These are phyloP conservation scores for Beris morrisii DNA, from an alignment of 2,888 invertebrate genomes.

Conservation along the genomic window DNA sequence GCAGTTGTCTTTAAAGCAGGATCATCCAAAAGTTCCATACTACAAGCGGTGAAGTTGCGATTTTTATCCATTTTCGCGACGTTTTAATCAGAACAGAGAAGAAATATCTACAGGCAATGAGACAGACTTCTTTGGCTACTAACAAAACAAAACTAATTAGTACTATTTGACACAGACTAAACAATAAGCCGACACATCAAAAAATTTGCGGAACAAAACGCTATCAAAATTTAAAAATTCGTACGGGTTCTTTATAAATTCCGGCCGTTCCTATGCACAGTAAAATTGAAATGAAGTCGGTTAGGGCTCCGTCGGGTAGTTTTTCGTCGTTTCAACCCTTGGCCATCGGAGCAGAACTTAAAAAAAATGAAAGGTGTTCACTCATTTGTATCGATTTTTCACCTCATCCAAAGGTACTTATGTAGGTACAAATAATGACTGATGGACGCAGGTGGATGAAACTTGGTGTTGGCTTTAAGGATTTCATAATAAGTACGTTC, in stretches of 20 bases:
- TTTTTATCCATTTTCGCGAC: constrained; percentile 8
- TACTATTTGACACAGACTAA: constrained; percentile 21
- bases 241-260: constrained; percentile 4
- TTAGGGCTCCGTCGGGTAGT: neutral
- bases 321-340: neutral
- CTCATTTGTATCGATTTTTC: constrained; percentile 21
- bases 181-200: constrained; percentile 16
- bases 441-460: too few relatives aligned
- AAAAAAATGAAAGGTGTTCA: constrained; percentile 7
- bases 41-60: constrained; percentile 21
- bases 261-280: neutral
- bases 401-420: too few relatives aligned
- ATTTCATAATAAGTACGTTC: too few relatives aligned
- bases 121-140: too few relatives aligned
- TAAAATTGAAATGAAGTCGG: constrained; percentile 1
- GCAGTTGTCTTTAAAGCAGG: constrained; percentile 43
- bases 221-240: constrained; percentile 5
- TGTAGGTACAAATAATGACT: too few relatives aligned
- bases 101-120: too few relatives aligned
- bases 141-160: constrained; percentile 14
- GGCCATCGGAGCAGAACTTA: neutral
- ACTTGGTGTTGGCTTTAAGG: too few relatives aligned
- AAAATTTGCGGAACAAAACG: constrained; percentile 9
- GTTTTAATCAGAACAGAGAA: too few relatives aligned
- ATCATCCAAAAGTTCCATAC: constrained; percentile 41